Conservation (phyloP, 2,888 invertebrate species). For the Ormyrus labotus region DNA sequence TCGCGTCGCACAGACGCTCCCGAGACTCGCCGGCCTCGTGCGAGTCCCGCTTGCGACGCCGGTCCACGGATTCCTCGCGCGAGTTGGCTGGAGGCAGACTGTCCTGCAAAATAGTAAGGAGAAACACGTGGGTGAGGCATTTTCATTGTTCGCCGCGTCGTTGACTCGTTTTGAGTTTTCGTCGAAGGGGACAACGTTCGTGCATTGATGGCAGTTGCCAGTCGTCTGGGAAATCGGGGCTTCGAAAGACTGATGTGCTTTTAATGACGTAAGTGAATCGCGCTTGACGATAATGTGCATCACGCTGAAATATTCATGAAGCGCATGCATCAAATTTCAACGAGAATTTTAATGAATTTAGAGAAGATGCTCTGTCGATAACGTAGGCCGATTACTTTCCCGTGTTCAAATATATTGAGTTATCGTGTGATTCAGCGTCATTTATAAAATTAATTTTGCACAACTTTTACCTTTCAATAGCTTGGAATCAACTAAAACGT, state of each 20-base stretch:
- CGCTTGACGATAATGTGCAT: background rate
- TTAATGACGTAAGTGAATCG: background rate
- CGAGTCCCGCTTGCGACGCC: slow-evolving; percentile 63
- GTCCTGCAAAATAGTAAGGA: slow-evolving; percentile 62
- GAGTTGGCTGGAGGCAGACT: slow-evolving; percentile 65
- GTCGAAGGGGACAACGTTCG: background rate
- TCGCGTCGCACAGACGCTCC: slow-evolving; percentile 63
- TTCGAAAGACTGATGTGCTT: background rate
- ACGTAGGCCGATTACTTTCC: background rate
- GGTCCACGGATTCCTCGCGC: slow-evolving; percentile 61
- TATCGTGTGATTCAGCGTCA: too few species aligned
- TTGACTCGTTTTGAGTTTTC: too few species aligned
- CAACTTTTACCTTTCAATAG: too few species aligned
- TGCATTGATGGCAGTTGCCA: slow-evolving; percentile 2
- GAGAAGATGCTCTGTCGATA: background rate
- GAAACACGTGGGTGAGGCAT: too few species aligned
- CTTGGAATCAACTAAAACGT: too few species aligned
- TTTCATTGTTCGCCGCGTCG: too few species aligned
- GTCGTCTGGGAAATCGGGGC: background rate
- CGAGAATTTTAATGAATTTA: background rate
- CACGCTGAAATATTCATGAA: slow-evolving; percentile 29
- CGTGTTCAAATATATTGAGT: background rate
- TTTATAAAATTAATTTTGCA: too few species aligned
- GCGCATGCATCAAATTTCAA: background rate
- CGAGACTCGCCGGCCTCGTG: slow-evolving; percentile 65